A percentile compares a stretch with the other conserved stretches of the same genome.
Evolutionary conservation across 2,113 vertebrate species (phyloP).

Genomic region (Lichenostomus cassidix): DNA sequence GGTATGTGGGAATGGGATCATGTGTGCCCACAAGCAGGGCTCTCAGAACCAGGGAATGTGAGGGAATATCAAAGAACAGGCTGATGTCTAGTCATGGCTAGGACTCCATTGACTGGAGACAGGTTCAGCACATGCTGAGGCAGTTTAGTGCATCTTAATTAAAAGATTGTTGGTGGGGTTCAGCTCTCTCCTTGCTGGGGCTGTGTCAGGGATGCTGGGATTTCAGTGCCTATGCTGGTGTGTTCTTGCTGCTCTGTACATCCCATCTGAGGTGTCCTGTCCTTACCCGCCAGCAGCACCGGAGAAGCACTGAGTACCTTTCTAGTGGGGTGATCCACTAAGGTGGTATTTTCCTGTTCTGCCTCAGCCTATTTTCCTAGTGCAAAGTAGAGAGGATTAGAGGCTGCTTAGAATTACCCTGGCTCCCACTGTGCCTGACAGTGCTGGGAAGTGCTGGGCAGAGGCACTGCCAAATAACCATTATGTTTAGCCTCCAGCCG

Average conservation of each 20-base stretch:
- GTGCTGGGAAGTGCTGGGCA: not conserved
- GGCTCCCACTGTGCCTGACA: not conserved
- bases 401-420: not conserved
- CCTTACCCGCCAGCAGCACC: not conserved
- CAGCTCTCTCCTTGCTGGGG: not conserved
- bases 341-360: not conserved
- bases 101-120: not conserved
- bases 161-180: not conserved
- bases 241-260: not conserved
- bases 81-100: not conserved
- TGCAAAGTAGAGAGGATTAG: not conserved
- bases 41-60: not conserved
- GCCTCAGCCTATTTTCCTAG: not conserved
- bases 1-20: slow-evolving; percentile 60
- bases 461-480: not conserved
- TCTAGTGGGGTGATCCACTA: not conserved
- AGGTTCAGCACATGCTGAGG: not conserved
- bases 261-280: not conserved
- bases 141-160: not conserved
- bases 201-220: not conserved
- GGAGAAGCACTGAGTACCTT: not conserved
- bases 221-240: not conserved
- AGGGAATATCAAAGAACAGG: fast-evolving
- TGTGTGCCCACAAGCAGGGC: fast-evolving
- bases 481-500: not conserved